phyloP scores from a whole-genome alignment of 2,113 vertebrate species.

The Myxocyprinus asiaticus region DNA sequence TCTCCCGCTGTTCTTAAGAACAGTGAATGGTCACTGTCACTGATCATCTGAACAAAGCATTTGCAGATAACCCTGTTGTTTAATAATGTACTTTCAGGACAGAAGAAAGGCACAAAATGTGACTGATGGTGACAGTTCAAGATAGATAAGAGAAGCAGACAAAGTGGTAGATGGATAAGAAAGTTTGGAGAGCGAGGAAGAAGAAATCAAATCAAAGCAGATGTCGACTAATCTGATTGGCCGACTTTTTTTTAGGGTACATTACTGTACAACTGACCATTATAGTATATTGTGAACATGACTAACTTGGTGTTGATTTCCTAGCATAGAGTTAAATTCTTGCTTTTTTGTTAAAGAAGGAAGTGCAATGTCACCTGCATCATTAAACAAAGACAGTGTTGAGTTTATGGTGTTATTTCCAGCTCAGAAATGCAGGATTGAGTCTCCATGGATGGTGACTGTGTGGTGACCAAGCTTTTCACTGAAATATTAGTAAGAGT shows the following conservation, averaged over 20 bases:
- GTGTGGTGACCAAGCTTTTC: slow-evolving; percentile 8
- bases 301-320: neutral
- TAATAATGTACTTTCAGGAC: neutral
- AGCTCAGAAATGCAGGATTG: neutral
- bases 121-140: slow-evolving; percentile 11
- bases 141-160: neutral
- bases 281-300: no score
- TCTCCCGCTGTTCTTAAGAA: slow-evolving; percentile 42
- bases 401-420: slow-evolving; percentile 34
- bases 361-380: slow-evolving; percentile 61
- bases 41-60: slow-evolving; percentile 67
- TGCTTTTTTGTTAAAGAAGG: no score
- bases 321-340: neutral
- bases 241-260: neutral
- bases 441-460: slow-evolving; percentile 18
- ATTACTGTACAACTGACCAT: neutral
- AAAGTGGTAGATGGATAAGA: neutral
- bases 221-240: slow-evolving; percentile 25
- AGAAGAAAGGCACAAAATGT: neutral
- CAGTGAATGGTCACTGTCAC: slow-evolving; percentile 27
- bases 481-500: neutral
- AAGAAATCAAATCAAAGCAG: slow-evolving; percentile 21
- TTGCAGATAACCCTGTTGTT: slow-evolving; percentile 59
- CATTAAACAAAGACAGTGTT: slow-evolving; percentile 67
- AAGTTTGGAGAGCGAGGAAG: neutral